Evolutionary conservation across 2,113 vertebrate species (phyloP).

Genomic region (Pseudopipra pipra): DNA sequence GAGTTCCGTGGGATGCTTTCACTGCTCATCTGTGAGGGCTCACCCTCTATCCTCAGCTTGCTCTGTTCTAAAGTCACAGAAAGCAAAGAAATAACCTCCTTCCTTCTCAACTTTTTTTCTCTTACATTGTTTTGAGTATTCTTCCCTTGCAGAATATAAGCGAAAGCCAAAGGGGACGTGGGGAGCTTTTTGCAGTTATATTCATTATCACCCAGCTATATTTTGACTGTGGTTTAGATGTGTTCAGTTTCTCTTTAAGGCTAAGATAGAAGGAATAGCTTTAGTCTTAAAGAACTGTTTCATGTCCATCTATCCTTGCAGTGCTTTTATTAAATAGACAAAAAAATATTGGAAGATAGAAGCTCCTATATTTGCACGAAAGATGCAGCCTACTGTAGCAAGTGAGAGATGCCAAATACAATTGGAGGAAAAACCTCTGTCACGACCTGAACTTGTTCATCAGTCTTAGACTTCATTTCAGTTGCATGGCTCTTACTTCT

Average conservation of each 20-base stretch:
- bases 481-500: neutral
- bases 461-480: slow-evolving; percentile 36
- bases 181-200: neutral
- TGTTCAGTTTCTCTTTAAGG: neutral
- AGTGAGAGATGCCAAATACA: slow-evolving; percentile 20
- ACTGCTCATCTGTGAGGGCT: neutral
- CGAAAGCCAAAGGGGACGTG: neutral
- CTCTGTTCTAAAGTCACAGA: neutral
- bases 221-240: neutral
- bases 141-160: neutral
- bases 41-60: neutral
- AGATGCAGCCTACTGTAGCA: neutral
- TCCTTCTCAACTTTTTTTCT: neutral
- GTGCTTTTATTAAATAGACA: neutral
- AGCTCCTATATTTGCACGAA: slow-evolving; percentile 13
- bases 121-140: neutral
- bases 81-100: neutral
- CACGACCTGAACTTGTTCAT: slow-evolving; percentile 13
- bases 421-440: neutral
- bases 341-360: neutral
- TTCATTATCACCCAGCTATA: neutral
- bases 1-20: neutral
- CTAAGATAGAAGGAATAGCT: neutral
- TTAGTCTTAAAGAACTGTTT: neutral
- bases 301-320: neutral